A percentile compares a stretch with the other conserved stretches of the same genome.
Conservation (phyloP, 2,113 vertebrate genomes). For the Todiramphus saurophagus region DNA sequence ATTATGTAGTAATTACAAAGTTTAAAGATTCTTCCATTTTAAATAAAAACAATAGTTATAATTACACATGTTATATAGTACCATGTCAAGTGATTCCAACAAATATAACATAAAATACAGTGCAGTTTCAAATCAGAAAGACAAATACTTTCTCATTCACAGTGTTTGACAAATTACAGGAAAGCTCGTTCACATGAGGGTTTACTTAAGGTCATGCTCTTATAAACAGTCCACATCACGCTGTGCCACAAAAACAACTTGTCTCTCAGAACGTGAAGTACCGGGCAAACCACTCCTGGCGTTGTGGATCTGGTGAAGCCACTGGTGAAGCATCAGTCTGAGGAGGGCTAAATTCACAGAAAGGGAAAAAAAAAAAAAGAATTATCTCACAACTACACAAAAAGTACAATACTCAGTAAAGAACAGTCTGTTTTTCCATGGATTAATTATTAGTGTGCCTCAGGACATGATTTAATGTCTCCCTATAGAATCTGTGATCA, state of each 20-base stretch:
- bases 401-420: background rate
- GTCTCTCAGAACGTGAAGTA: slow-evolving; percentile 97
- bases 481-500: slow-evolving; percentile 34
- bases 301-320: slow-evolving; percentile 89
- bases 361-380: slow-evolving; percentile 25
- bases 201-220: slow-evolving; percentile 85
- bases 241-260: slow-evolving; percentile 63
- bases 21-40: slow-evolving; percentile 85
- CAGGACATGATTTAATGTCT: background rate
- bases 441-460: background rate
- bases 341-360: slow-evolving; percentile 88
- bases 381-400: slow-evolving; percentile 52
- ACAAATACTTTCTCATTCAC: slow-evolving; percentile 80
- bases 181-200: slow-evolving; percentile 69
- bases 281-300: slow-evolving; percentile 97
- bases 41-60: slow-evolving; percentile 83
- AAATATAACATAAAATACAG: slow-evolving; percentile 74
- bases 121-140: slow-evolving; percentile 74
- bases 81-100: slow-evolving; percentile 73
- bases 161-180: slow-evolving; percentile 75
- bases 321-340: slow-evolving; percentile 88
- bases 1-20: slow-evolving; percentile 92
- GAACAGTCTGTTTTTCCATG: background rate
- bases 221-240: slow-evolving; percentile 71
- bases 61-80: slow-evolving; percentile 76